These are phyloP conservation scores for Psettodes erumei DNA, from an alignment of 2,113 vertebrate species.

Conservation along the genomic window DNA sequence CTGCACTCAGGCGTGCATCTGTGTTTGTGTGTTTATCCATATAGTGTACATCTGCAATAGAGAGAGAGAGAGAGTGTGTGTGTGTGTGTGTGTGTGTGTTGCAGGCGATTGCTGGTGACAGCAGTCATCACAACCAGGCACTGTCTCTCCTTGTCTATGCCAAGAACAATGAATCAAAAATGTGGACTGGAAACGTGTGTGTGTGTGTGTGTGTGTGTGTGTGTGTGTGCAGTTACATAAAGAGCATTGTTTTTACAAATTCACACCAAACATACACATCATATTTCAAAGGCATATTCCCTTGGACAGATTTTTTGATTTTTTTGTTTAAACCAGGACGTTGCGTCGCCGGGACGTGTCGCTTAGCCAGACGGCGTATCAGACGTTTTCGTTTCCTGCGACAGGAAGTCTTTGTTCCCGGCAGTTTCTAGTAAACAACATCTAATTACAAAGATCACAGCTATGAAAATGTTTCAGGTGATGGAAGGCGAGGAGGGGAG, in stretches of 20 bases:
- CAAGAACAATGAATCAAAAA: not conserved
- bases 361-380: too few relatives aligned
- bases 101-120: constrained; percentile 3
- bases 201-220: too few relatives aligned
- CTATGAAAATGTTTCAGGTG: not conserved
- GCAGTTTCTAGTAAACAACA: not conserved
- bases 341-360: too few relatives aligned
- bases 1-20: not conserved
- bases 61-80: not conserved
- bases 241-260: too few relatives aligned
- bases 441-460: not conserved
- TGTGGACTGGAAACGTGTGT: not conserved
- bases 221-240: too few relatives aligned
- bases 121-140: not conserved
- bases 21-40: not conserved
- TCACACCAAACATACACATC: too few relatives aligned
- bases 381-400: too few relatives aligned
- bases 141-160: not conserved
- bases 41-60: not conserved
- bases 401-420: not conserved
- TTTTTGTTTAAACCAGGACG: too few relatives aligned
- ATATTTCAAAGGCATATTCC: not conserved
- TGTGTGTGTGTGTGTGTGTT: not conserved
- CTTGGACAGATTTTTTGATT: not conserved
- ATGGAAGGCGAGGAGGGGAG: not conserved